phyloP scores from a whole-genome alignment of 2,888 invertebrate species.

The Noctua fimbriata region DNA sequence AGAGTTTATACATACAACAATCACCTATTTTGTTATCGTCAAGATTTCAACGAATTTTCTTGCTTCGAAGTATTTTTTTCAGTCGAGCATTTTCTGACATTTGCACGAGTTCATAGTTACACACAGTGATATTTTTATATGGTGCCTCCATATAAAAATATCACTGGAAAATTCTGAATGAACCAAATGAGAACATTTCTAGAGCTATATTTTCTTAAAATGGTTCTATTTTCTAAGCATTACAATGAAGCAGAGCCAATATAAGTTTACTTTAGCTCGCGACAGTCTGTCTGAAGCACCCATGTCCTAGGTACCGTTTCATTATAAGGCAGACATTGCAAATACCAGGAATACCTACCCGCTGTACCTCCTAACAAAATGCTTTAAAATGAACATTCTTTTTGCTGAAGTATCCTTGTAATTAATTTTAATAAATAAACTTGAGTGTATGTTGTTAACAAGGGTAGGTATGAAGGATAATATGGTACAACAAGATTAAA shows the following conservation, averaged over 20 bases:
- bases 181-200: constrained; percentile 37
- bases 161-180: neutral
- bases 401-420: constrained; percentile 53
- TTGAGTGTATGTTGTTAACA: constrained; percentile 24
- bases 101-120: neutral
- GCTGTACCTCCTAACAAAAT: constrained; percentile 63
- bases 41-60: neutral
- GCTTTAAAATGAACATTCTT: constrained; percentile 72
- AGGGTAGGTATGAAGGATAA: constrained; percentile 22
- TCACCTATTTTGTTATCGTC: neutral
- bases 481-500: constrained; percentile 15
- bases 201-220: constrained; percentile 33
- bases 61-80: neutral
- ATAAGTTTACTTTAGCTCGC: constrained; percentile 62
- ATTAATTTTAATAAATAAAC: constrained; percentile 61
- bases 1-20: neutral
- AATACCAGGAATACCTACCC: constrained; percentile 67
- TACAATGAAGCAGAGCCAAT: constrained; percentile 53
- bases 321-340: constrained; percentile 64
- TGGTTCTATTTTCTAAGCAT: constrained; percentile 49
- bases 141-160: constrained; percentile 13
- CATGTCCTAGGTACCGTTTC: constrained; percentile 65
- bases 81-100: neutral
- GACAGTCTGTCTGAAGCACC: constrained; percentile 62
- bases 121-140: too few species aligned